phyloP scores from a whole-genome alignment of 2,797 vertebrate species.

The Myiothlypis chrysogaster region DNA sequence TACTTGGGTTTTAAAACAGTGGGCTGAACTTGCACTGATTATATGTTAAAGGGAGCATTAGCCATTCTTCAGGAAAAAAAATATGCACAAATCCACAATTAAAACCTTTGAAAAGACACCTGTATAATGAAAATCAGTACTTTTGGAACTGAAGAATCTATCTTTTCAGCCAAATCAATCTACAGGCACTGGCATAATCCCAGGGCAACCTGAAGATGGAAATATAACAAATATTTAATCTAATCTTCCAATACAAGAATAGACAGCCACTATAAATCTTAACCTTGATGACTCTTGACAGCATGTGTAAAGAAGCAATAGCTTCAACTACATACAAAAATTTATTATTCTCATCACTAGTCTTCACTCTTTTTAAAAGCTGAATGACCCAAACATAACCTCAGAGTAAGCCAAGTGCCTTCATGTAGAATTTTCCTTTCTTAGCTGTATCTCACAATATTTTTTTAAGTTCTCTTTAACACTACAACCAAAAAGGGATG shows the following conservation, averaged over 20 bases:
- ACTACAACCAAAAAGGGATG: neutral
- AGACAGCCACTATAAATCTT: neutral
- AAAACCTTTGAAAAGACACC: neutral
- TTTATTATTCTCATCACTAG: neutral
- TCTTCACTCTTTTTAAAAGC: neutral
- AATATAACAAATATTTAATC: neutral
- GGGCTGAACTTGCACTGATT: neutral
- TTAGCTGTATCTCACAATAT: neutral
- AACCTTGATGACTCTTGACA: neutral
- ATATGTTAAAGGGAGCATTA: neutral
- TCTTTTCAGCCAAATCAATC: neutral
- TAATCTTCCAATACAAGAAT: neutral
- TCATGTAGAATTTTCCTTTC: neutral
- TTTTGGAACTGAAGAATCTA: neutral
- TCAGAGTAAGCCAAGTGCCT: neutral
- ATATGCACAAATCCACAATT: neutral
- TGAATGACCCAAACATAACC: neutral
- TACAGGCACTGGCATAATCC: neutral
- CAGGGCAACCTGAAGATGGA: neutral
- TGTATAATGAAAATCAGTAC: neutral
- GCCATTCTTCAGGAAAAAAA: neutral
- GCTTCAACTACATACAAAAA: neutral
- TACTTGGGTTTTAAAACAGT: neutral
- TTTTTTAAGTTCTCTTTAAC: neutral
- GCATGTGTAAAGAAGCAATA: neutral